Evolutionary conservation across 2,113 vertebrate genomes (phyloP).

Genomic region (Oreochromis aureus): DNA sequence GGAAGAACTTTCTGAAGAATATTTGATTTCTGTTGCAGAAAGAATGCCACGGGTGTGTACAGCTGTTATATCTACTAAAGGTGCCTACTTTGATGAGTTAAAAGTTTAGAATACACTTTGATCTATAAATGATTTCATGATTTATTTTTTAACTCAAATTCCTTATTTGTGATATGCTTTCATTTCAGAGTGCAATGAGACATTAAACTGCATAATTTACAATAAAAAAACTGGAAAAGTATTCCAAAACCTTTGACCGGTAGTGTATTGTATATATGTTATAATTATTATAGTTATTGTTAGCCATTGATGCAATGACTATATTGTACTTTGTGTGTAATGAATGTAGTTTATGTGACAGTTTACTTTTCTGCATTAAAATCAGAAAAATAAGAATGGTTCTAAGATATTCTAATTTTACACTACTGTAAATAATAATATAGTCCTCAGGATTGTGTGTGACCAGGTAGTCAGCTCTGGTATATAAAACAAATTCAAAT

Average conservation of each 20-base stretch:
- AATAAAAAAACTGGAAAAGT: background rate
- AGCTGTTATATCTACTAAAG: background rate
- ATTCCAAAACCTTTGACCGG: fast-evolving
- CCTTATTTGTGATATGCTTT: fast-evolving
- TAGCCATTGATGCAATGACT: background rate
- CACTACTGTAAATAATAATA: background rate
- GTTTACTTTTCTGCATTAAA: background rate
- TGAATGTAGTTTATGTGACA: background rate
- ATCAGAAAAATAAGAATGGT: fast-evolving
- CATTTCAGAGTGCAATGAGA: background rate
- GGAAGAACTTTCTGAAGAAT: background rate
- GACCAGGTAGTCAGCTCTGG: background rate
- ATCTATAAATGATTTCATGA: background rate
- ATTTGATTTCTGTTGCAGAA: background rate
- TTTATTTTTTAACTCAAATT: background rate
- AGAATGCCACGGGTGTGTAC: background rate
- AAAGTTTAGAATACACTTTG: fast-evolving
- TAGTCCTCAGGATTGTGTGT: background rate
- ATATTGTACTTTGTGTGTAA: background rate
- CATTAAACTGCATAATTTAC: fast-evolving
- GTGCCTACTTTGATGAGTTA: background rate
- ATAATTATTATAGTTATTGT: background rate
- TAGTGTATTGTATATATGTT: background rate
- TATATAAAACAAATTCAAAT: background rate
- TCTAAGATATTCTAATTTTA: background rate